Evolutionary conservation across 2,797 vertebrate genomes (phyloP), one percentile per base, ranked within the genome.

Genomic region (Megalops cyprinoides): DNA sequence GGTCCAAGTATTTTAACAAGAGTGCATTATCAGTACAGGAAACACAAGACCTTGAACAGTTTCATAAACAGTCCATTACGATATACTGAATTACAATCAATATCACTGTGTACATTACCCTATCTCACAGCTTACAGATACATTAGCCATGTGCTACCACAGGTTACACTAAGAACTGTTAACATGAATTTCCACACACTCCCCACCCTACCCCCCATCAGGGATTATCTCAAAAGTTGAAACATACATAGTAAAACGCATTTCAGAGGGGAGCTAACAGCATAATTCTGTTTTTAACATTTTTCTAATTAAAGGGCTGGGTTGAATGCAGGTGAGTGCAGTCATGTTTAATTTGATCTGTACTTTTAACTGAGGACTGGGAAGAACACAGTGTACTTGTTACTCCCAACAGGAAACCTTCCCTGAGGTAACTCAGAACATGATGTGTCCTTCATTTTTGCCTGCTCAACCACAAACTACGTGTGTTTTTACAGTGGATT

Each of bases 11-110:
- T 88, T 87, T 88, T 87, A 90, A 88, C 85, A 89, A 88, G 87
- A 89, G 84, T 87, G 88, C 84, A 87, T 87, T 89, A 87, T 89
- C 86, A 89, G 81, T 89, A 94, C 90, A 91, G 88, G 90, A 94
- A 92, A 92, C 90, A 94, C 87, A 90, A 89, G 89, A 93, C 88
- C 90, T 90, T 88, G 88, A 89, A 92, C 92, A 92, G 86, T 89
- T 90, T 91, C 90, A 93, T 92, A 93, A 88, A 94, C 87, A 88
- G 89, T 92, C 88, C 89, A 92, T 92, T 94, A 88, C 93, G 88
- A 94, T 87, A 77, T 91, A 93, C 89, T 90, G 89, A 90, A 86
- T 90, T 92, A 91, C 93, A 92, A 90, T 90, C 92, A 91, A 90
- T 88, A 94, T 82, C 89, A 93, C 90, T 80, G 89, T 82, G 85